Conservation (phyloP, 2,888 invertebrate genomes). For the Lobophora halterata region DNA sequence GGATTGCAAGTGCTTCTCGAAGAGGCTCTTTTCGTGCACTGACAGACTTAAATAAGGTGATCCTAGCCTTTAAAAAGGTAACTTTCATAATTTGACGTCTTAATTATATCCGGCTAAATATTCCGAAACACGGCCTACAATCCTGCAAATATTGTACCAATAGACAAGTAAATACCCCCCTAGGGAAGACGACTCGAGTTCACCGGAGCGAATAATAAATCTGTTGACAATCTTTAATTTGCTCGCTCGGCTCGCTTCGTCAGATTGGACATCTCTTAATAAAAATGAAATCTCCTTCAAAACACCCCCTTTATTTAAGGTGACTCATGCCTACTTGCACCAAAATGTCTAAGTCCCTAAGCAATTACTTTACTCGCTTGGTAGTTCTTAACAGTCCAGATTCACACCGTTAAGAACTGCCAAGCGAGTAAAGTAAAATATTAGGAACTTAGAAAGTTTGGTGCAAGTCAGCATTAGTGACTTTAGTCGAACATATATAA, state of each 20-base stretch:
- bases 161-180: conserved; percentile 53
- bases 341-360: no score
- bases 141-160: conserved; percentile 42
- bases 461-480: no score
- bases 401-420: no score
- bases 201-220: conserved; percentile 77
- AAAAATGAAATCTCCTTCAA: conserved; percentile 50
- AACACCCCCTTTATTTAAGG: conserved; percentile 47
- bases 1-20: no score
- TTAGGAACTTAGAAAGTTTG: no score
- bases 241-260: conserved; percentile 53
- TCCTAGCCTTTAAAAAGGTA: conserved; percentile 24
- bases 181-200: conserved; percentile 51
- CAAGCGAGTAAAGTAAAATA: no score
- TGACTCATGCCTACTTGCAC: no score
- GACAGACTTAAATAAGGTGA: no score
- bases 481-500: no score
- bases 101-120: conserved; percentile 35
- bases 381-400: no score
- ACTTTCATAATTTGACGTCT: conserved; percentile 25
- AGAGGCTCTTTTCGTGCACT: no score
- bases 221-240: conserved; percentile 80
- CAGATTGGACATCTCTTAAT: conserved; percentile 48
- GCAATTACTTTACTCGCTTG: no score
- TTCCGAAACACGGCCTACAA: conserved; percentile 32